These are phyloP conservation scores for Abramis brama DNA, from an alignment of 2,113 vertebrate species.

Conservation along the genomic window DNA sequence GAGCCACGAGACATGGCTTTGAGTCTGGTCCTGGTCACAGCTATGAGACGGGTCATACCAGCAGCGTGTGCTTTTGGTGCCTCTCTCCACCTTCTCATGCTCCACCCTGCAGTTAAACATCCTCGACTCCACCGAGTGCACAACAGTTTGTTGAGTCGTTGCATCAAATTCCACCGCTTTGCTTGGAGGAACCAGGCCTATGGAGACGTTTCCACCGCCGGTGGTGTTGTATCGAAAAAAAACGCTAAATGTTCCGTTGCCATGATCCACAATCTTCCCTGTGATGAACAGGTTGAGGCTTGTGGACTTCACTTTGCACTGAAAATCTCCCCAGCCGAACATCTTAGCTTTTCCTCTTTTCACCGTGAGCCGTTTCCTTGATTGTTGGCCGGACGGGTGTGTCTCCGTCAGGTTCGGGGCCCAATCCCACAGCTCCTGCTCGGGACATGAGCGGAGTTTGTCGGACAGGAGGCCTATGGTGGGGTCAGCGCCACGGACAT, in stretches of 20 bases:
- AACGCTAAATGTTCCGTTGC: slow-evolving; percentile 97
- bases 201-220: slow-evolving; percentile 94
- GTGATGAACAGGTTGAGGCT: slow-evolving; percentile 97
- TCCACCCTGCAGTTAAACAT: slow-evolving; percentile 98
- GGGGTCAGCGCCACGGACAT: slow-evolving; percentile 83
- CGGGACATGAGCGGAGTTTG: slow-evolving; percentile 85
- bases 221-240: slow-evolving; percentile 98
- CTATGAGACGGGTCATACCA: slow-evolving; percentile 97
- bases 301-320: slow-evolving; percentile 97
- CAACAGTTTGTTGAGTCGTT: slow-evolving; percentile 85
- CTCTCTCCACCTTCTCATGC: slow-evolving; percentile 97
- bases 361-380: slow-evolving; percentile 89
- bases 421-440: slow-evolving; percentile 93
- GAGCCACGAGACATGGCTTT: slow-evolving; percentile 97
- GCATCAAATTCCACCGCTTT: slow-evolving; percentile 97
- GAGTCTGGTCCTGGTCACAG: slow-evolving; percentile 97
- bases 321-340: slow-evolving; percentile 99
- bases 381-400: slow-evolving; percentile 84
- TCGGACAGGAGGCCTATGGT: slow-evolving; percentile 85
- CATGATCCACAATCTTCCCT: slow-evolving; percentile 97
- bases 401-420: slow-evolving; percentile 86
- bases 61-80: slow-evolving; percentile 94
- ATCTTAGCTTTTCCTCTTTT: slow-evolving; percentile 99
- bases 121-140: slow-evolving; percentile 97
- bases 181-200: slow-evolving; percentile 93